Conservation (phyloP, 2,888 invertebrate species). For the Tetranychus piercei region DNA sequence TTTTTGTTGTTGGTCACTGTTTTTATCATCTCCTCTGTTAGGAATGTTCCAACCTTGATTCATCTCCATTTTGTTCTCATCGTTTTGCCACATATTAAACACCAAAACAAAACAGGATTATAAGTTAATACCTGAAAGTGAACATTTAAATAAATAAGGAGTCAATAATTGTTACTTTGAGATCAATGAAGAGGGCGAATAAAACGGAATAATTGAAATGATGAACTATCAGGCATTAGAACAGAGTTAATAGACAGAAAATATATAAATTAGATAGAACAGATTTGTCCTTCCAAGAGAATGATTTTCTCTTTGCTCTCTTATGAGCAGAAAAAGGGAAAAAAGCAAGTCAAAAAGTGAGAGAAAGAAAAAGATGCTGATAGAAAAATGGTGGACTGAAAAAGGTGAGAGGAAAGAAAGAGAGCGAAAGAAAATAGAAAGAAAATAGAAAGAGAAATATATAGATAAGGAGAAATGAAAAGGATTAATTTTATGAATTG, state of each 20-base stretch:
- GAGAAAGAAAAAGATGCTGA: not conserved
- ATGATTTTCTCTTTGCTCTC: not conserved
- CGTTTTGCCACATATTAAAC: not conserved
- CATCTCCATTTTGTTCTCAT: not conserved
- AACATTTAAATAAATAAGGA: not conserved
- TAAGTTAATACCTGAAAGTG: not conserved
- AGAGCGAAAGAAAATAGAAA: not conserved
- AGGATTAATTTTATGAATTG: not conserved
- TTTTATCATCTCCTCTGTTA: not conserved
- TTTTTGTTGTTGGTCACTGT: not conserved
- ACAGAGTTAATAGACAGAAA: not conserved
- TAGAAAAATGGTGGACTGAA: not conserved
- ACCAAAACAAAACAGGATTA: not conserved
- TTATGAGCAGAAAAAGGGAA: not conserved
- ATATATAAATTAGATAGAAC: not conserved
- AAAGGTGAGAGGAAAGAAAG: constrained; percentile 8
- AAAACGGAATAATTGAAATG: not conserved
- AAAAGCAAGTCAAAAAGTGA: not conserved
- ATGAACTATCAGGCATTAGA: not conserved
- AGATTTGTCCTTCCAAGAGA: not conserved
- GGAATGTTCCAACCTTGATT: not conserved
- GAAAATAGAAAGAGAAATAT: not conserved
- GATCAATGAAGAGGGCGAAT: not conserved
- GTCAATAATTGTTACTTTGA: not conserved
- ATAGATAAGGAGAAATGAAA: not conserved